phyloP scores from a whole-genome alignment of 2,113 vertebrate genomes.

The Arvicanthis niloticus region DNA sequence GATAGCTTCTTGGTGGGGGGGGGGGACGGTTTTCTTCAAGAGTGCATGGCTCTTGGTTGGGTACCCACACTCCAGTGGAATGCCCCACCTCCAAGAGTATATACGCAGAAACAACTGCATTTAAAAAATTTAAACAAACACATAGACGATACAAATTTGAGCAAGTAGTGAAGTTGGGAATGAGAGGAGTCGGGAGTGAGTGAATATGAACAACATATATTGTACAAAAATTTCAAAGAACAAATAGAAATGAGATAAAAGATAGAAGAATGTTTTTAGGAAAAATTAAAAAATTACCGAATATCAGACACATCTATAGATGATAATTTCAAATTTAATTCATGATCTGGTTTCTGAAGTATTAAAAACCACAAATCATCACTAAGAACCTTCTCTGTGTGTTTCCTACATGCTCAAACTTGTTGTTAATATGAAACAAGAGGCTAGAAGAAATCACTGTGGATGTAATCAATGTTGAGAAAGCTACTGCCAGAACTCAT shows the following conservation, averaged over 20 bases:
- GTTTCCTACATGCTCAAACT: constrained; percentile 86
- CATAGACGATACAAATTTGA: neutral
- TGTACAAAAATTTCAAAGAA: neutral
- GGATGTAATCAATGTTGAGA: constrained; percentile 89
- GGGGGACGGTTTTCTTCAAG: neutral
- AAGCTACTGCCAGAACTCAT: constrained; percentile 95
- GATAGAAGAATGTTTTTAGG: constrained; percentile 63
- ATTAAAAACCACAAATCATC: constrained; percentile 70
- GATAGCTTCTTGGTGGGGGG: neutral
- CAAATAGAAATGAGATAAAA: neutral
- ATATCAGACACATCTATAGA: constrained; percentile 72
- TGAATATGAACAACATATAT: neutral
- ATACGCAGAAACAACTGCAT: neutral
- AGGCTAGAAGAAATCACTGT: constrained; percentile 92
- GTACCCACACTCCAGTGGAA: neutral
- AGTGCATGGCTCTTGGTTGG: neutral
- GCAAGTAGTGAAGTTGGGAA: neutral
- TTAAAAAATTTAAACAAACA: neutral
- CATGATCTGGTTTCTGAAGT: constrained; percentile 71
- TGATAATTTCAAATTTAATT: constrained; percentile 65
- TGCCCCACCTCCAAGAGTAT: neutral
- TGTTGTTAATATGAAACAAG: constrained; percentile 95
- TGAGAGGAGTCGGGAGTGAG: neutral
- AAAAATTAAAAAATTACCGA: constrained; percentile 75
- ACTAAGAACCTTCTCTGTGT: constrained; percentile 41